Base-by-base conservation (phyloP, 2,888 invertebrate species). In the Leptinotarsa juncta region DNA sequence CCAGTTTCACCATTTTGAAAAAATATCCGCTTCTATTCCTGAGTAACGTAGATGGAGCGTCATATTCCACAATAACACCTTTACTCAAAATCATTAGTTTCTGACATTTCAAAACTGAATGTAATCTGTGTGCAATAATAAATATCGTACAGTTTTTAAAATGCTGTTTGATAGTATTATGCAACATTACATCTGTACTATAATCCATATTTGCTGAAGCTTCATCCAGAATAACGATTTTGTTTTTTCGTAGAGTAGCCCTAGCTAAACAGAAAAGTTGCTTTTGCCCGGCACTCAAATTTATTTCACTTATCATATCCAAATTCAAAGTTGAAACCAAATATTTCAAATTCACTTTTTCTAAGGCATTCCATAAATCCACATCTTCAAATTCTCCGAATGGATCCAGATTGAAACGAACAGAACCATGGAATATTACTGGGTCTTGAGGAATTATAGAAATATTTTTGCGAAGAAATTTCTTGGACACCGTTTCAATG, bases 401-500 rank as follows among this genome's bases (percentile, higher is more conserved):
- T 15, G 83, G 83, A 67, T 84, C 84, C 1, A 84, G 51, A 72
- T 84, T 84, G 3, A 85, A 86, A 48, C 92, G 86, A 42, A 92
- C 83, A 3, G 90, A 89, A 57, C 91, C 91, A 0, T 95, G 94
- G 88, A 97, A 95, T 68, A 96, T 88, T 72, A 95, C 94, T 0
- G 96, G 95, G 84, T 95, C 95, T 86, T 96, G 95, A 0, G 95
- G 95, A 70, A 96, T 96, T 83, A 96, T 95, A 16, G 95, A 94
- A 76, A 96, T 90, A 84, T 91, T 92, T 68, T 93, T 92, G 72
- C 95, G 75, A 12, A 82, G 70, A 26, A 73, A 81, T 51, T 80
- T 75, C 51, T 81, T 67, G 3, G 81, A 78, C 3, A 83, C 68
- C 12, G 78, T 73, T 0, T 89, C 89, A 0, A 93, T 94, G 82